phyloP scores from a whole-genome alignment of 1,140 invertebrate species.

The Delia radicum region DNA sequence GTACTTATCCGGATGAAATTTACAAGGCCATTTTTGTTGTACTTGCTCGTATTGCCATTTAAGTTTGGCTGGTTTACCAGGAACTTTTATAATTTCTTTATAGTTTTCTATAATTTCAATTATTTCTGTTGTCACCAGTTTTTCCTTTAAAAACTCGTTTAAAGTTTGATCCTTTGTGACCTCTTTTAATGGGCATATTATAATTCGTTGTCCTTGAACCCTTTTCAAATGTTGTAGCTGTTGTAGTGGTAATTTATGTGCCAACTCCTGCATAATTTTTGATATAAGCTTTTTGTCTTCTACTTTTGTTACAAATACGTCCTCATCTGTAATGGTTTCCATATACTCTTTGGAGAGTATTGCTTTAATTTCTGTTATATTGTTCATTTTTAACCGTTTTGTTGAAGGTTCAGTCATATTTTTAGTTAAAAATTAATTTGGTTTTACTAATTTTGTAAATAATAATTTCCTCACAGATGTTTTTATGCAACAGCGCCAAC shows the following conservation, averaged over 20 bases:
- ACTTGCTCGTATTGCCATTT: slow-evolving; percentile 68
- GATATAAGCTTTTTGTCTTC: slow-evolving; percentile 66
- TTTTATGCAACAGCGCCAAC: not conserved
- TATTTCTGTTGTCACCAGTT: slow-evolving; percentile 35
- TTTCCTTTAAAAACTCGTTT: slow-evolving; percentile 27
- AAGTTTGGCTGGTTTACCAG: slow-evolving; percentile 63
- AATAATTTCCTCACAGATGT: not conserved
- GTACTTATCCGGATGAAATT: slow-evolving; percentile 78
- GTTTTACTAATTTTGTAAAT: not conserved
- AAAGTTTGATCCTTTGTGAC: slow-evolving; percentile 31
- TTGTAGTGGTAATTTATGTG: slow-evolving; percentile 59
- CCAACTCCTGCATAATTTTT: slow-evolving; percentile 62
- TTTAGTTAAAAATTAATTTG: not conserved
- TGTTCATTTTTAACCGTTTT: not conserved
- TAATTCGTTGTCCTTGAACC: slow-evolving; percentile 63
- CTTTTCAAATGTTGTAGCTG: slow-evolving; percentile 72
- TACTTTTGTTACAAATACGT: slow-evolving; percentile 64
- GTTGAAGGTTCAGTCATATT: not conserved
- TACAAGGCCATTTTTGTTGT: slow-evolving; percentile 75
- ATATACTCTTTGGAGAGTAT: slow-evolving; percentile 61
- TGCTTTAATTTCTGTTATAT: slow-evolving; percentile 44
- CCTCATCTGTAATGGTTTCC: slow-evolving; percentile 57
- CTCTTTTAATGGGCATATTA: slow-evolving; percentile 59
- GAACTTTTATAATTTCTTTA: slow-evolving; percentile 63
- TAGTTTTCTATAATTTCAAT: slow-evolving; percentile 49